phyloP scores from a whole-genome alignment of 2,888 invertebrate genomes.

The Chymomyza caudatula region DNA sequence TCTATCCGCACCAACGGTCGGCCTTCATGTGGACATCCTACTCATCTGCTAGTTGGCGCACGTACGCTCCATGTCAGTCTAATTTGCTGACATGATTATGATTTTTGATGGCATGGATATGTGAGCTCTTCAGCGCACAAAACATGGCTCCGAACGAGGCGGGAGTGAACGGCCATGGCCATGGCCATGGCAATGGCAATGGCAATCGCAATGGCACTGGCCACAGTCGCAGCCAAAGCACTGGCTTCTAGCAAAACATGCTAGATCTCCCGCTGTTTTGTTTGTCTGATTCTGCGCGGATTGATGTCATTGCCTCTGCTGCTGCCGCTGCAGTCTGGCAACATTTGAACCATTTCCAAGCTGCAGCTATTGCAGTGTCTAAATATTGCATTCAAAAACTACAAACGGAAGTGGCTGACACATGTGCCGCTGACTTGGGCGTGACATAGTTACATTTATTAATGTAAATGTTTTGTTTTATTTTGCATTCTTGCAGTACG shows the following conservation, averaged over 20 bases:
- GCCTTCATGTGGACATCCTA: conserved; percentile 51
- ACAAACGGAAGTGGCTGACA: conserved; percentile 58
- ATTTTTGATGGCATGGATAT: conserved; percentile 43
- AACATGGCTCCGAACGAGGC: conserved; percentile 40
- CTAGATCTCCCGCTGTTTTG: conserved; percentile 47
- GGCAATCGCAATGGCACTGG: background rate
- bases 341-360: conserved; percentile 40
- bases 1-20: conserved; percentile 39
- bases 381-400: conserved; percentile 32
- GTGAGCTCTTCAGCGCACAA: background rate
- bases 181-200: background rate
- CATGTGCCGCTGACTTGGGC: conserved; percentile 57
- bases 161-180: conserved; percentile 51
- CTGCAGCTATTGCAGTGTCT: background rate
- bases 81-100: conserved; percentile 72
- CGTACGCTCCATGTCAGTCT: conserved; percentile 69
- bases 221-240: background rate
- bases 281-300: conserved; percentile 43
- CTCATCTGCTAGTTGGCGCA: conserved; percentile 68
- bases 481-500: conserved; percentile 47
- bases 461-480: conserved; percentile 59
- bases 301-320: conserved; percentile 39
- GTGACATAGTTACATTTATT: conserved; percentile 69
- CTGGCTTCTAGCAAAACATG: background rate
- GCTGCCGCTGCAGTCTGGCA: conserved; percentile 3